These are phyloP conservation scores for Drosophila pseudoobscura DNA, from an alignment of 1,140 invertebrate species.

Conservation along the genomic window DNA sequence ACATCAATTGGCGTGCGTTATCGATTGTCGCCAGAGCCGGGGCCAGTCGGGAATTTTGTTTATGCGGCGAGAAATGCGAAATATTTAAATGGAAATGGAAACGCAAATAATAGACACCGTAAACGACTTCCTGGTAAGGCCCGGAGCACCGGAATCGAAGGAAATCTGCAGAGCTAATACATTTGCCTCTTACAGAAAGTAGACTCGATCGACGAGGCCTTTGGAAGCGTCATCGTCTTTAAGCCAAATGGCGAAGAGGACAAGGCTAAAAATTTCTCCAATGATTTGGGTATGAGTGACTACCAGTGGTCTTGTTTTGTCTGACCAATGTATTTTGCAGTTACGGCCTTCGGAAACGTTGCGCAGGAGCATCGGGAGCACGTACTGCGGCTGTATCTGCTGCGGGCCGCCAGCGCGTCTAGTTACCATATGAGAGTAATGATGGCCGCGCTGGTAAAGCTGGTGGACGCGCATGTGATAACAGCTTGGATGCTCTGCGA, in stretches of 20 bases:
- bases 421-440: slow-evolving; percentile 90
- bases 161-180: not conserved
- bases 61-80: slow-evolving; percentile 47
- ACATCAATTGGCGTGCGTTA: not conserved
- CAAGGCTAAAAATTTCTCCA: slow-evolving; percentile 87
- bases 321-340: slow-evolving; percentile 62
- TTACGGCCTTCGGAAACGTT: slow-evolving; percentile 84
- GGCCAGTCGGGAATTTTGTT: slow-evolving; percentile 43
- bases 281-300: slow-evolving; percentile 83
- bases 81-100: slow-evolving; percentile 59
- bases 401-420: slow-evolving; percentile 87
- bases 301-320: not conserved
- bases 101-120: slow-evolving; percentile 71
- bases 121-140: slow-evolving; percentile 74
- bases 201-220: slow-evolving; percentile 93
- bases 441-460: slow-evolving; percentile 88
- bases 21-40: not conserved
- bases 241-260: slow-evolving; percentile 87
- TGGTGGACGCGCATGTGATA: slow-evolving; percentile 87
- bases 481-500: slow-evolving; percentile 89
- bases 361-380: slow-evolving; percentile 88
- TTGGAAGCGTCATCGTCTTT: slow-evolving; percentile 92
- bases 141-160: too few relatives aligned
- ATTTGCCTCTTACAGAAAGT: slow-evolving; percentile 86
- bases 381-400: slow-evolving; percentile 88